Conservation (phyloP, 2,113 vertebrate species). For the Grammomys dolichurus region DNA sequence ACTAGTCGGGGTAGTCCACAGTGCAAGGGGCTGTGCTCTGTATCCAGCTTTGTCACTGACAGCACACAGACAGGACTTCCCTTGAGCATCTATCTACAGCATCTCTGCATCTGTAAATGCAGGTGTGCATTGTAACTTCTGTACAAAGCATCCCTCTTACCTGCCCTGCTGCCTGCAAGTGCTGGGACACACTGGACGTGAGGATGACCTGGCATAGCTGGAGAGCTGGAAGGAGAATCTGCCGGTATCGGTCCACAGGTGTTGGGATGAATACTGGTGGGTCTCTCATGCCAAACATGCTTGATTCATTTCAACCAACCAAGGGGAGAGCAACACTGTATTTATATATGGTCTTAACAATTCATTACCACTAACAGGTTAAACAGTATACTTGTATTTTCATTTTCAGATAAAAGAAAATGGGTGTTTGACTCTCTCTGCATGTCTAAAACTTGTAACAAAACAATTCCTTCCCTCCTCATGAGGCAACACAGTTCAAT, state of each 20-base stretch:
- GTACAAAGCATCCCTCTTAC: slow-evolving; percentile 80
- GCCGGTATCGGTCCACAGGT: slow-evolving; percentile 94
- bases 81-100: fast-evolving
- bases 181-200: slow-evolving; percentile 95
- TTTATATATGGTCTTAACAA: background rate
- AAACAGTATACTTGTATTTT: background rate
- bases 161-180: slow-evolving; percentile 97
- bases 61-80: background rate
- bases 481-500: background rate
- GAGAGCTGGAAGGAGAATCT: slow-evolving; percentile 96
- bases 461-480: background rate
- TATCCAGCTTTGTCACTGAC: background rate
- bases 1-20: background rate
- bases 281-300: slow-evolving; percentile 92
- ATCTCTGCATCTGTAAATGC: background rate
- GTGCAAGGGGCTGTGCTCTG: background rate
- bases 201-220: slow-evolving; percentile 96
- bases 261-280: slow-evolving; percentile 95
- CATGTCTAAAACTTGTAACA: background rate
- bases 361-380: background rate
- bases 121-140: background rate
- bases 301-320: slow-evolving; percentile 74
- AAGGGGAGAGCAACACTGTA: slow-evolving; percentile 48
- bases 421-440: background rate
- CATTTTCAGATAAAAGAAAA: slow-evolving; percentile 37